Evolutionary conservation across 2,888 invertebrate species (phyloP).

Genomic region (Netelia fuscicornis): DNA sequence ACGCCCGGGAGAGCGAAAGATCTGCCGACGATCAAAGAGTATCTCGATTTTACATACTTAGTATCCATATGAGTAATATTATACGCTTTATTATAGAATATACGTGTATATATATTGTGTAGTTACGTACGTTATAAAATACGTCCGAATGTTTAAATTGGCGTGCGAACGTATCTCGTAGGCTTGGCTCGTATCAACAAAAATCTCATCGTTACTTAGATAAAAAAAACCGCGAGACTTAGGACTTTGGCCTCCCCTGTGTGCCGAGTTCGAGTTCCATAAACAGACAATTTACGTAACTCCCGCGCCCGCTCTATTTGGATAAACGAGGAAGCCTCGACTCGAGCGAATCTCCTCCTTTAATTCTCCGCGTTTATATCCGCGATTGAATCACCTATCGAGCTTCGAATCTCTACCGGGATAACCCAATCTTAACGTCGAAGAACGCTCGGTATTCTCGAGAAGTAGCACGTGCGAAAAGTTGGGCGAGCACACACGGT

Average conservation of each 20-base stretch:
- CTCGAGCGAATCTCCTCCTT: background rate
- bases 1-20: slow-evolving; percentile 5
- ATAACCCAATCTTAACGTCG: too few relatives aligned
- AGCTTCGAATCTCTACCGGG: background rate
- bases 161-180: slow-evolving; percentile 33
- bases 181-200: slow-evolving; percentile 26
- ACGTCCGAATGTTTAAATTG: slow-evolving; percentile 37
- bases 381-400: background rate
- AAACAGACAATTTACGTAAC: slow-evolving; percentile 39
- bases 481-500: too few relatives aligned
- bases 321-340: slow-evolving; percentile 16
- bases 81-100: background rate
- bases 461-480: too few relatives aligned
- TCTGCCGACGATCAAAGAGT: slow-evolving; percentile 26
- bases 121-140: background rate
- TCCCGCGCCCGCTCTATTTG: slow-evolving; percentile 4
- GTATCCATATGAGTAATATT: slow-evolving; percentile 28
- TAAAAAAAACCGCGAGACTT: background rate
- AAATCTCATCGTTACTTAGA: background rate
- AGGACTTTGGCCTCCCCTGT: background rate
- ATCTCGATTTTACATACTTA: slow-evolving; percentile 17
- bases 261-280: slow-evolving; percentile 15
- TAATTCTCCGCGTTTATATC: slow-evolving; percentile 3
- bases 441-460: too few relatives aligned
- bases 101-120: background rate